phyloP scores from a whole-genome alignment of 2,888 invertebrate genomes.

The Aphrophora alni region DNA sequence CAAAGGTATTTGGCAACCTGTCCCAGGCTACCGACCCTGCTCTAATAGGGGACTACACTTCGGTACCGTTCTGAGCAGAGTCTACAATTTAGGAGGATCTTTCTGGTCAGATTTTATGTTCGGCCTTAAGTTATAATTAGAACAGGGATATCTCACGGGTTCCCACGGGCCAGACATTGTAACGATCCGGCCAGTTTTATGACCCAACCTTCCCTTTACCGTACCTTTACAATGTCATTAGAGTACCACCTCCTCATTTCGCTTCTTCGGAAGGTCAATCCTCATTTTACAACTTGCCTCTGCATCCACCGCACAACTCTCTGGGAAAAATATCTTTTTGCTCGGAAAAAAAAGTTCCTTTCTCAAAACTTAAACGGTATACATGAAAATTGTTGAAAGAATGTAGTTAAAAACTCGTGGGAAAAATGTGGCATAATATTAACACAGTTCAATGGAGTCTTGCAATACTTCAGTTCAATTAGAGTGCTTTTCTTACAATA shows the following conservation, averaged over 20 bases:
- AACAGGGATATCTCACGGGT: conserved; percentile 3
- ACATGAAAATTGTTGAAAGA: not conserved
- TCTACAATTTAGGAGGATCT: conserved; percentile 2
- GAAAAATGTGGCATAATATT: not conserved
- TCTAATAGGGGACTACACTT: not conserved
- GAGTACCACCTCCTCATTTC: not conserved
- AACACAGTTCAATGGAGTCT: no score
- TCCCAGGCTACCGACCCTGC: not conserved
- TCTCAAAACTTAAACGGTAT: not conserved
- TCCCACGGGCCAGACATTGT: not conserved
- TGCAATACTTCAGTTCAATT: not conserved
- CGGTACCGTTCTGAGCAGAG: not conserved
- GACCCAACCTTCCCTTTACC: not conserved
- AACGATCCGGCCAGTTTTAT: conserved; percentile 5
- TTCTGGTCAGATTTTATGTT: conserved; percentile 9
- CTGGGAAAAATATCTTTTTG: not conserved
- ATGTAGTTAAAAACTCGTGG: not conserved
- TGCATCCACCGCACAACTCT: not conserved
- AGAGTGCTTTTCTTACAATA: not conserved
- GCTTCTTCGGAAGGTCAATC: conserved; percentile 1
- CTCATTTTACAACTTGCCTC: not conserved
- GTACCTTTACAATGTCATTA: not conserved
- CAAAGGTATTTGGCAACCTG: not conserved
- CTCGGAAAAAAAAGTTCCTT: not conserved
- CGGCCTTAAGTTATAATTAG: conserved; percentile 1